Evolutionary conservation across 2,113 vertebrate genomes (phyloP), one percentile per base, ranked within the genome.

Genomic region (Bufo gargarizans): DNA sequence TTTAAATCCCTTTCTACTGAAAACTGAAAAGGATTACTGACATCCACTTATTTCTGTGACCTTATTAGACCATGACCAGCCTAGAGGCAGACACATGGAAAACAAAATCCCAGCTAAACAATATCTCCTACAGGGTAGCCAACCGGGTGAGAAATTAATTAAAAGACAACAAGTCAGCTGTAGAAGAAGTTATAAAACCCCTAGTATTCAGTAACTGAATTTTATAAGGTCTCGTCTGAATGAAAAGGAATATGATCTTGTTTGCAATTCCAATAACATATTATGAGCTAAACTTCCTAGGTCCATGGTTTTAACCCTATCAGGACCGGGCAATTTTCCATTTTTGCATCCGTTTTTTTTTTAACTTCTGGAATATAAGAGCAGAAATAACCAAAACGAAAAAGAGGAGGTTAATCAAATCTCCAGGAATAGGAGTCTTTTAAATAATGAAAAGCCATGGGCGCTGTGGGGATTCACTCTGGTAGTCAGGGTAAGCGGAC

Each of bases 11-110:
- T 56, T 78, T 84, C 53, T 84, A 47, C 50, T 58, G 49, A 78
- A 88, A 88, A 65, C 59, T n/a, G 61, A 84, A 82, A 69, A 49
- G 72, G 81, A 88, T 88, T 88, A 88, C 87, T 84, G 72, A 47
- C 87, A 77, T 88, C 87, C 72, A 78, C 87, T 88, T 88, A 84
- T 78, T 82, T 77, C 45, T 88, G 81, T 88, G 82, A 69, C 87
- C 87, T 88, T 88, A 84, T 88, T 84, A 88, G 87, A 88, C 87
- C 87, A 88, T 88, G 87, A 88, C 72, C 81, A 84, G 87, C 49
- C 81, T 84, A 16, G 71, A 69, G 81, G 81, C 82, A 69, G 56
- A 67, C 49, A 22, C 59, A 6, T 78, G 22, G 74, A 88, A 88
- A 88, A 77, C 87, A 88, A 84, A 88, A 88, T 88, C 81, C 87